These are phyloP conservation scores for Mimachlamys varia DNA, from an alignment of 2,888 invertebrate genomes.

Conservation along the genomic window DNA sequence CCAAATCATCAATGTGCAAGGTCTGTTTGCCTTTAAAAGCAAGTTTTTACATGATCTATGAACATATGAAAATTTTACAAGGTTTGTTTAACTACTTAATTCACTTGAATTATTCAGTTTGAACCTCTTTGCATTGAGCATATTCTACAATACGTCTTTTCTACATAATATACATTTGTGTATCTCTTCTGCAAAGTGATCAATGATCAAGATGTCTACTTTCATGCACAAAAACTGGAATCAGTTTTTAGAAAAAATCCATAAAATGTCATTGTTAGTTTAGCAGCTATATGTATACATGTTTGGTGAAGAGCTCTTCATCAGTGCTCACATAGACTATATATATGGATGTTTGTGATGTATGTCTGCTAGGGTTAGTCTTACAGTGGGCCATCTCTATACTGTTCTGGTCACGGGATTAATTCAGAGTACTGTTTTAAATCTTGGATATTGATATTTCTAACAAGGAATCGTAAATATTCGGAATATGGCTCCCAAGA, in stretches of 20 bases:
- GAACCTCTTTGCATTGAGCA: not conserved
- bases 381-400: not conserved
- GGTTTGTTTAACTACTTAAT: not conserved
- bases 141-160: not conserved
- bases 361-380: not conserved
- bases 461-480: constrained; percentile 31
- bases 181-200: no score
- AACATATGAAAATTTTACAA: not conserved
- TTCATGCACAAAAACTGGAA: not conserved
- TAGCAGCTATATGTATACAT: not conserved
- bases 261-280: constrained; percentile 5
- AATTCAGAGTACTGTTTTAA: constrained; percentile 7
- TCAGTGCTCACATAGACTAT: not conserved
- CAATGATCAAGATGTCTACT: not conserved
- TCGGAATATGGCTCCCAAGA: not conserved
- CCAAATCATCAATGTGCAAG: no score
- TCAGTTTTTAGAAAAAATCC: constrained; percentile 13
- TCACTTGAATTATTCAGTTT: not conserved
- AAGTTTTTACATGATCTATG: not conserved
- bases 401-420: not conserved
- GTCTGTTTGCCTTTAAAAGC: not conserved
- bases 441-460: constrained; percentile 31
- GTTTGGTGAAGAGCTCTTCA: not conserved
- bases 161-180: no score
- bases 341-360: not conserved